Percentiles rank a stretch among this genome's conserved stretches.
Conservation (phyloP, 2,113 vertebrate genomes). For the Chaetorhynchus papuensis region DNA sequence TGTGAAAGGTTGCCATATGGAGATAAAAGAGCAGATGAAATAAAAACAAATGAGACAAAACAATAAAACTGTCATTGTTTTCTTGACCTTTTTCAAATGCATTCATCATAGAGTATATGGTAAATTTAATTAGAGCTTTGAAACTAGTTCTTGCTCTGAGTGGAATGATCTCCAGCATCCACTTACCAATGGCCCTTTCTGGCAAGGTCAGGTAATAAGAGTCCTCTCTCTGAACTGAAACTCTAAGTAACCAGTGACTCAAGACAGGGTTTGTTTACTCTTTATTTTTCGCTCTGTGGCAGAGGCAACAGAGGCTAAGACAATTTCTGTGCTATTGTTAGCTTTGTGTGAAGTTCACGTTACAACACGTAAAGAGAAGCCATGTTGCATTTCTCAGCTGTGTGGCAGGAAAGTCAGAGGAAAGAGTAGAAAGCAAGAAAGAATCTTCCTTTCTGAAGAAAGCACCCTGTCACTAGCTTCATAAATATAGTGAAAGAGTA, state of each 20-base stretch:
- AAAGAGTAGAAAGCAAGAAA: background rate
- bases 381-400: background rate
- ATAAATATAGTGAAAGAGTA: background rate
- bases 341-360: background rate
- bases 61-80: slow-evolving; percentile 69
- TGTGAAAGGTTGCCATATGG: slow-evolving; percentile 73
- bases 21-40: slow-evolving; percentile 74
- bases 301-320: background rate
- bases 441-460: background rate
- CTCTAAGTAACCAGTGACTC: background rate
- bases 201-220: slow-evolving; percentile 53
- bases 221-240: slow-evolving; percentile 41
- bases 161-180: slow-evolving; percentile 50
- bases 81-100: slow-evolving; percentile 71
- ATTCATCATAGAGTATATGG: slow-evolving; percentile 47
- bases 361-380: background rate
- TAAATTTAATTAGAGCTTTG: slow-evolving; percentile 65
- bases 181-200: slow-evolving; percentile 37
- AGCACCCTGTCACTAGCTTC: background rate
- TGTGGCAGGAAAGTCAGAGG: background rate
- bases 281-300: background rate
- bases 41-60: slow-evolving; percentile 69
- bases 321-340: background rate
- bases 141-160: slow-evolving; percentile 7
- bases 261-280: background rate